Percentiles rank a stretch among this genome's conserved stretches.
These are phyloP conservation scores for Crocuta crocuta DNA, from an alignment of 2,113 vertebrate species.

Conservation along the genomic window DNA sequence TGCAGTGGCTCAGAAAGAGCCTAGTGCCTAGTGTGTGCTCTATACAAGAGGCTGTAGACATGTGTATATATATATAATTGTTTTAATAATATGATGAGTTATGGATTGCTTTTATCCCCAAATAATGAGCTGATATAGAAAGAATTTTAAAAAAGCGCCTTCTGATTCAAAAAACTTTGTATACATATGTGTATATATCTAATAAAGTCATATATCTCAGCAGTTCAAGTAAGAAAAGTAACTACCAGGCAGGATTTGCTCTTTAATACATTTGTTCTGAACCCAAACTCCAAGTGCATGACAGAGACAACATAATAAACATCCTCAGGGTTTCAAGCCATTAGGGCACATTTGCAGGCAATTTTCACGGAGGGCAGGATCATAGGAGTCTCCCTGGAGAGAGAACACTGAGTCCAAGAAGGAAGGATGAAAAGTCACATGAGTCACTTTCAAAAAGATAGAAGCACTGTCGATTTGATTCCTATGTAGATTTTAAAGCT, in stretches of 20 bases:
- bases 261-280: slow-evolving; percentile 23
- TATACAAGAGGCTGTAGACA: background rate
- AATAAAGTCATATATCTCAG: background rate
- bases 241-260: background rate
- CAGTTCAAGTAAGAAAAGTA: slow-evolving; percentile 19
- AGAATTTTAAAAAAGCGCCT: background rate
- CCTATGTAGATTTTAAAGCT: slow-evolving; percentile 32
- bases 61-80: background rate
- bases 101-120: background rate
- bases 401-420: background rate
- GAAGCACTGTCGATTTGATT: background rate
- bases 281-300: slow-evolving; percentile 3
- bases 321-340: slow-evolving; percentile 26
- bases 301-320: slow-evolving; percentile 44
- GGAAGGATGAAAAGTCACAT: slow-evolving; percentile 17
- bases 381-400: slow-evolving; percentile 32
- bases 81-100: background rate
- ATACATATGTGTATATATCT: background rate
- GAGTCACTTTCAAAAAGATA: slow-evolving; percentile 9
- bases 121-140: background rate
- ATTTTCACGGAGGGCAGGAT: slow-evolving; percentile 56
- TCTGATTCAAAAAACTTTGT: background rate
- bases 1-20: background rate
- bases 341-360: slow-evolving; percentile 68
- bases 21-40: background rate